Evolutionary conservation across 1,140 invertebrate genomes (phyloP), one percentile per base, ranked within the genome.

Genomic region (Propsilocerus akamusi): DNA sequence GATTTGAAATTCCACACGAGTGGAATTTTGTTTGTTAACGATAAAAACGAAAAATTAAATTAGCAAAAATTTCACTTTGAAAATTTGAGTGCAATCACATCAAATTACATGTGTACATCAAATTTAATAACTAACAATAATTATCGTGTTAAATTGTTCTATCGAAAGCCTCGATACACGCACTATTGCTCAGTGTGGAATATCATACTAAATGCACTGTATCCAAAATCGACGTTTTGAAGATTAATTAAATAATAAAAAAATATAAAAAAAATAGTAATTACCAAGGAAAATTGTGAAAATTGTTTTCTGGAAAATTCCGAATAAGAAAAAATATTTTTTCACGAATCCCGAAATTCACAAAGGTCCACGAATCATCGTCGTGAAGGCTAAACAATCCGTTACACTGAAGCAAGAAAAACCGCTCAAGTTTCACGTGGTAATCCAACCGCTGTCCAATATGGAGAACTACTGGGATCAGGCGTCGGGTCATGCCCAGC

Each of bases 391-490:
- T 30, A 30, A 37, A 5, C 32, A 41, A 47, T 12, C 12, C 25
- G 25, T 25, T 25, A 25, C 24, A 26, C 46, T 25, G 23, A 47
- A 26, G 25, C 23, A 25, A 53, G 24, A 37, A 32, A 47, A 25
- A 22, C 46, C 41, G n/a, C 12, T 14, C 48, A 54, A 52, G 50
- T 47, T 51, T 55, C 51, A 53, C 50, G 49, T 51, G 53, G 26
- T 32, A 25, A 23, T 34, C 23, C 10, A 46, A 53, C 26, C 41
- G 48, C 26, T 34, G 12, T 25, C 41, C 53, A 58, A 24, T 26
- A 65, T 65, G 63, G 63, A 64, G 53, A 60, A 60, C 49, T 65
- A 62, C 52, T 65, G 63, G 63, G 63, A 65, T 8, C 34, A 41
- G 53, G 49, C 61, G 14, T 65, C 63, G 51, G 63, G 63, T 53